phyloP scores from a whole-genome alignment of 2,113 vertebrate species.

The Butastur rufipennis region DNA sequence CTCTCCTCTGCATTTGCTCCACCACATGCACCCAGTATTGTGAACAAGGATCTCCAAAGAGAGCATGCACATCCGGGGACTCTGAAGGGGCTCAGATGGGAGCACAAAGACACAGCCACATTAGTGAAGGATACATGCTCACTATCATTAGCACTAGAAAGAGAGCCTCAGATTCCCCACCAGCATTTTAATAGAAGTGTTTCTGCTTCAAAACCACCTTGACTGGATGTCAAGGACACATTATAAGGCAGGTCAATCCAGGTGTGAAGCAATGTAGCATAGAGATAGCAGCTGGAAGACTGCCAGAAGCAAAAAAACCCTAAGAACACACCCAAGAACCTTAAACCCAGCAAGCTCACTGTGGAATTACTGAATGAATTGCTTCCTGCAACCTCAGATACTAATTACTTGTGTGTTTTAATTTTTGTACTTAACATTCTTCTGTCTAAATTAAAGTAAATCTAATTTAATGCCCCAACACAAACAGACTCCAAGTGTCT shows the following conservation, averaged over 20 bases:
- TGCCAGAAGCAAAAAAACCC: not conserved
- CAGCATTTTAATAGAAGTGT: not conserved
- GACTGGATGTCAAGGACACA: not conserved
- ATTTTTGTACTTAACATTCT: not conserved
- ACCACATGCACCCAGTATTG: not conserved
- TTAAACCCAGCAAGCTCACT: not conserved
- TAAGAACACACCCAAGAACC: not conserved
- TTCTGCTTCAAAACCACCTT: not conserved
- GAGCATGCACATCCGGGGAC: not conserved
- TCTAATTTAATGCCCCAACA: not conserved
- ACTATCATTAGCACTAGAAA: not conserved
- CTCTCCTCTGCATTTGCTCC: not conserved
- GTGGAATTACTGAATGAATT: not conserved
- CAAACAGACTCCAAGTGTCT: not conserved
- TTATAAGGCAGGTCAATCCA: slow-evolving; percentile 5
- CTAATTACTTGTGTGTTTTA: slow-evolving; percentile 10
- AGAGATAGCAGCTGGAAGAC: not conserved
- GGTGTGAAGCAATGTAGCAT: not conserved
- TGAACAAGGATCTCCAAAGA: not conserved
- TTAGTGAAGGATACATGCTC: not conserved
- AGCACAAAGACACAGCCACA: not conserved
- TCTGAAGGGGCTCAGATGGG: not conserved
- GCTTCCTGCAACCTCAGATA: not conserved
- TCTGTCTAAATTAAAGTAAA: not conserved
- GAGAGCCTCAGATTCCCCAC: not conserved